Evolutionary conservation across 2,113 vertebrate species (phyloP), one percentile per base, ranked within the genome.

Genomic region (Periophthalmodon schlosseri): DNA sequence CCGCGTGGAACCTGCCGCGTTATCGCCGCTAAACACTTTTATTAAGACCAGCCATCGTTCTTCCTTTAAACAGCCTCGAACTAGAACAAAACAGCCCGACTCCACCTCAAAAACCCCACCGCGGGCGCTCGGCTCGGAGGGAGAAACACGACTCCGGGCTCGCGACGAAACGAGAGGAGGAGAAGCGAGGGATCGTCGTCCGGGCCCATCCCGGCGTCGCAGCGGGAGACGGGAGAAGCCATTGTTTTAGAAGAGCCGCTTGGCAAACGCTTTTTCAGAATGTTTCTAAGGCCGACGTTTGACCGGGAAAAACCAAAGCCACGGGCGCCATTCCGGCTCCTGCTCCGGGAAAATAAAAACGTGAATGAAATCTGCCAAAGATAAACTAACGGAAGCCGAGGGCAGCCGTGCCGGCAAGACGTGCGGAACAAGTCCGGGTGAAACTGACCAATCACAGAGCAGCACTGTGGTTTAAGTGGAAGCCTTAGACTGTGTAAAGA

Each of bases 1-100:
- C 77, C 70, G 83, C 85, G 86, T 82, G 87, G 87, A 79, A 91
- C 82, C 82, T 88, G 79, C 72, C 49, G 80, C 23, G 49, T 93
- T 90, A 92, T 92, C 89, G 82, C 71, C 85, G 80, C 83, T 86
- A 83, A 93, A 92, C 20, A 70, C 84, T 87, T 90, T 91, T 91
- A 92, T 92, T 91, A 93, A 86, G 86, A 86, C 83, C 79, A 89
- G 69, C 88, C 91, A 91, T 91, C 91, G 86, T 81, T 60, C 77
- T 64, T 78, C 79, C 72, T 85, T 90, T 68, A 73, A 90, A 83
- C 79, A 87, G 73, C 77, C 74, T 75, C 77, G 84, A 82, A 84
- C 66, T 74, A 76, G 77, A 80, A 84, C 84, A 90, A 91, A 86
- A 71, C 28, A 46, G 36, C 67, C 77, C 76, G 83, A 82, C 86